These are phyloP conservation scores for Gambusia affinis DNA, from an alignment of 2,113 vertebrate species.

Conservation along the genomic window DNA sequence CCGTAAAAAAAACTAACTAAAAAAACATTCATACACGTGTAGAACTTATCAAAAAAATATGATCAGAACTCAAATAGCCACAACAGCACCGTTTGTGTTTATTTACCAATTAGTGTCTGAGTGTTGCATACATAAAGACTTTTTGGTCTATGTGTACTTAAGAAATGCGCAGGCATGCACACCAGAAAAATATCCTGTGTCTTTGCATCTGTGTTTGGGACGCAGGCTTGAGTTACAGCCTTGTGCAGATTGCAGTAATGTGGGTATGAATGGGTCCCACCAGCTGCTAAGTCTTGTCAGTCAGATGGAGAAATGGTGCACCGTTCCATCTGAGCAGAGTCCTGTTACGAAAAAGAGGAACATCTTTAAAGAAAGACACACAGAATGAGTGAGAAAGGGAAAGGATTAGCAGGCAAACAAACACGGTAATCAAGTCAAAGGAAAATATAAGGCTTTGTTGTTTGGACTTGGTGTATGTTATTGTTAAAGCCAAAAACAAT, in stretches of 20 bases:
- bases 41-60: constrained; percentile 15
- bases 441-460: neutral
- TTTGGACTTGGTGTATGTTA: neutral
- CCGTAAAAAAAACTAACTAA: neutral
- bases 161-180: constrained; percentile 38
- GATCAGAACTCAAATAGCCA: constrained; percentile 4
- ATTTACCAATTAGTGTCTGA: constrained; percentile 31
- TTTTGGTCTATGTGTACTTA: constrained; percentile 45
- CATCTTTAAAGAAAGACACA: constrained; percentile 52
- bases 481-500: neutral
- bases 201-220: constrained; percentile 69
- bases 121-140: constrained; percentile 14
- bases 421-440: neutral
- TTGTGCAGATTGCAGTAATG: constrained; percentile 57
- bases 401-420: constrained; percentile 10
- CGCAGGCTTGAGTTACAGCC: constrained; percentile 66
- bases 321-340: constrained; percentile 59
- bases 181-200: constrained; percentile 37
- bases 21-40: neutral
- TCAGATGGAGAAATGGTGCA: constrained; percentile 59
- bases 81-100: constrained; percentile 16
- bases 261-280: constrained; percentile 66
- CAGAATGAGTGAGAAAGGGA: neutral
- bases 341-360: constrained; percentile 68
- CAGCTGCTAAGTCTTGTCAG: constrained; percentile 77